Percentiles rank a stretch among this genome's conserved stretches.
Conservation (phyloP, 2,113 vertebrate species). For the Saimiri boliviensis region DNA sequence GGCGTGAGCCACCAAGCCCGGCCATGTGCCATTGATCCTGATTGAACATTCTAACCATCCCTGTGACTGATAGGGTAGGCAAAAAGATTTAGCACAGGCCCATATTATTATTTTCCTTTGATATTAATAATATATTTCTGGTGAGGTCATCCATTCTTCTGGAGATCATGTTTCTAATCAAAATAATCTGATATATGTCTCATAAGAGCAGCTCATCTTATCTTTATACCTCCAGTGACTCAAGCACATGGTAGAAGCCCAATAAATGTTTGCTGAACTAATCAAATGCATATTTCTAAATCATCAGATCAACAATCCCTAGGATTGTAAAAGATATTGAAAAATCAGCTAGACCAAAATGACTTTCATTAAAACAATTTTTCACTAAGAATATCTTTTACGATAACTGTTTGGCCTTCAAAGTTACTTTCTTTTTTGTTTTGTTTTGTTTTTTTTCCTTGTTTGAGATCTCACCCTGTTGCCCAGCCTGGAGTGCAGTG, state of each 20-base stretch:
- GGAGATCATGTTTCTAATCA: background rate
- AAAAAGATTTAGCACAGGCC: background rate
- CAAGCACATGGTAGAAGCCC: background rate
- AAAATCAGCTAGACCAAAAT: background rate
- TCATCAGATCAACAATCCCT: background rate
- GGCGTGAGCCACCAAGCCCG: too few species aligned
- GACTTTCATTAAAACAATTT: background rate
- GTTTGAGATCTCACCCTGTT: too few species aligned
- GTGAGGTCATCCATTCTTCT: background rate
- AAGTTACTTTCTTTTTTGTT: too few species aligned
- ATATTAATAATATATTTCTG: background rate
- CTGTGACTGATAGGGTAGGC: too few species aligned
- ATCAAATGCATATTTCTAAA: background rate
- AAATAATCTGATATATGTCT: background rate
- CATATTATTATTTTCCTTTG: background rate
- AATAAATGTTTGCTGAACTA: background rate
- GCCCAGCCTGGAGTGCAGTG: too few species aligned
- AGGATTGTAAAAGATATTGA: conserved; percentile 11
- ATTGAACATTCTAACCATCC: background rate
- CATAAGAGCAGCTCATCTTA: background rate
- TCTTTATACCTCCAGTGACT: background rate
- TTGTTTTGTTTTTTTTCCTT: too few species aligned
- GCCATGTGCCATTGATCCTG: background rate
- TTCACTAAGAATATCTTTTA: background rate
- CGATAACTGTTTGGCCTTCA: background rate